Base-by-base conservation (phyloP, 2,888 invertebrate genomes). In the Deilephila elpenor region DNA sequence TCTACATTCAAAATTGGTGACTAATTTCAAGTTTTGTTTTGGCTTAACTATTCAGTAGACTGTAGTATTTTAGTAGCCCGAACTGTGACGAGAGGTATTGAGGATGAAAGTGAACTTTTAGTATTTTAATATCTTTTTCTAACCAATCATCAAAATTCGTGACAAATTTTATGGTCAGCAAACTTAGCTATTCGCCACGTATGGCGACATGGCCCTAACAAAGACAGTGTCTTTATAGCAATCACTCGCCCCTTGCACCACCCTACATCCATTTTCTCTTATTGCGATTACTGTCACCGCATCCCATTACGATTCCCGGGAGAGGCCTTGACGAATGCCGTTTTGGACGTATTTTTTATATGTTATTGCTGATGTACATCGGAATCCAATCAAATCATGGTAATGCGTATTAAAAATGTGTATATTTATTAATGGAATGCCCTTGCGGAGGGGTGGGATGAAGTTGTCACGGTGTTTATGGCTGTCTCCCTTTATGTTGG, bases 251-350 rank as follows among this genome's bases (percentile, higher is more conserved):
- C 80, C 82, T 78, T 84, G 83, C 82, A 83, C 77, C 74, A 73
- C 78, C 82, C 83, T 80, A 83, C 83, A 84, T 86, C 84, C 86
- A 88, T 89, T 88, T 87, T 80, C 81, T 84, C 78, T 87, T 88
- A 87, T 86, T 85, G 84, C 87, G 85, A 85, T 87, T 84, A 86
- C 84, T 84, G 88, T 86, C 88, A 86, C 87, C 84, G 79, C 81
- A 86, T 84, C 83, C 83, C 84, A 84, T 87, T 88, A 84, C 82
- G 78, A 84, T 82, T 80, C 85, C 84, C 83, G 78, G 80, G 83
- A 82, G 84, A 84, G 83, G 82, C 77, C 71, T 80, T 76, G 78
- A 78, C 79, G 78, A 81, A 79, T 80, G 78, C 60, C 34, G 72
- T 67, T 72, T 70, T 20, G 53, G 56, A 56, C n/a, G 62, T 37